Base-by-base conservation (phyloP, 1,140 invertebrate genomes). In the Pogonognathellus flavescens region DNA sequence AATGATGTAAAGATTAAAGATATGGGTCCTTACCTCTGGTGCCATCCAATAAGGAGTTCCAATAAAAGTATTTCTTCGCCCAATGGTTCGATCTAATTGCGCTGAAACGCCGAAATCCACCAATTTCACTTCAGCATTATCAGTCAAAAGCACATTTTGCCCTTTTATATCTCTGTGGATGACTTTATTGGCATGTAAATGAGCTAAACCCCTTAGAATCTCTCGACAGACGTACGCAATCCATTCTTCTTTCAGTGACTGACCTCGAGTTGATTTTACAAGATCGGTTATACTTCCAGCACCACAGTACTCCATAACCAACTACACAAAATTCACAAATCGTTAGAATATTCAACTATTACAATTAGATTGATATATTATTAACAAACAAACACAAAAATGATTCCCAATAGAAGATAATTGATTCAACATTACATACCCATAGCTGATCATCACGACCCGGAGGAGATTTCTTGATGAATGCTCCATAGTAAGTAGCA, bases 221-320 rank as follows among this genome's bases (percentile, higher is more conserved):
- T 99, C 99, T 87, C 98, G 93, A 90, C 97, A 99, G 89, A 99
- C 98, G 91, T 99, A 99, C 60, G 99, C 98, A 90, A 99, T 99
- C 98, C 99, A 99, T 92, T 99, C 99, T 92, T 99, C 99, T 92
- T 99, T 99, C 72, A 99, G 92, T 88, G 95, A 97, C 90, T 98
- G 97, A 25, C 98, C 97, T 92, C 99, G 99, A 53, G 98, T 99
- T 84, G 97, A 98, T 93, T 99, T 99, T 59, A 99, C 98, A 90
- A 99, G 93, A 93, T 99, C 99, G 84, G 99, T 99, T 16, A 99
- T 97, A 83, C 97, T 99, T 83, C 97, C 99, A 90, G 98, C 70
- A 89, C 98, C 98, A 93, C 99, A 99, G 91, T 99, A 99, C 92
- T 99, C 99, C 99, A 99, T 99, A 50, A 99, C 99, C 90, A 99